Evolutionary conservation across 2,888 invertebrate genomes (phyloP).

Genomic region (Tenthredo mesomela): DNA sequence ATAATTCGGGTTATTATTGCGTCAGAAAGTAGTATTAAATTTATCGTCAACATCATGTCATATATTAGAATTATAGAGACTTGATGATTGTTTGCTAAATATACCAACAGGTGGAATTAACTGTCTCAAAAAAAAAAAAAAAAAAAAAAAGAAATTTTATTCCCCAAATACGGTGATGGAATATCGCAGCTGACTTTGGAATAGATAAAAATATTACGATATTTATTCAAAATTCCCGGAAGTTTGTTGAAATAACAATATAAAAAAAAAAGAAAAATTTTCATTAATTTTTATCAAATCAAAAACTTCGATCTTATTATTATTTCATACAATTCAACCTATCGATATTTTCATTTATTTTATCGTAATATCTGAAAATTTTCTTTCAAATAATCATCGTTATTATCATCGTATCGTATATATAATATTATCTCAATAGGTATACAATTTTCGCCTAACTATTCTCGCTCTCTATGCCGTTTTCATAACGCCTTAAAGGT

Average conservation of each 20-base stretch:
- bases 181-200: constrained; percentile 16
- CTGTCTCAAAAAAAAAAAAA: no score
- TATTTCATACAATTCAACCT: not conserved
- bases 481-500: not conserved
- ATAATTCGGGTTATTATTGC: not conserved
- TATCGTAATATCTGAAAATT: not conserved
- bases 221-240: not conserved
- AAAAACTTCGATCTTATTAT: no score
- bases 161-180: not conserved
- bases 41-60: no score
- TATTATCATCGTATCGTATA: not conserved
- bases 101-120: not conserved
- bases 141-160: no score
- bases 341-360: not conserved
- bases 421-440: not conserved
- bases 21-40: not conserved
- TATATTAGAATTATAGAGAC: not conserved
- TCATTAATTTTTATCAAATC: not conserved
- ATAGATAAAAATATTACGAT: not conserved
- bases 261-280: no score
- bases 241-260: not conserved
- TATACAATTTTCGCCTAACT: not conserved
- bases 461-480: not conserved
- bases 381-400: not conserved
- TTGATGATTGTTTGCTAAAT: not conserved